These are phyloP conservation scores for Zeus faber DNA, from an alignment of 2,113 vertebrate species.

Conservation along the genomic window DNA sequence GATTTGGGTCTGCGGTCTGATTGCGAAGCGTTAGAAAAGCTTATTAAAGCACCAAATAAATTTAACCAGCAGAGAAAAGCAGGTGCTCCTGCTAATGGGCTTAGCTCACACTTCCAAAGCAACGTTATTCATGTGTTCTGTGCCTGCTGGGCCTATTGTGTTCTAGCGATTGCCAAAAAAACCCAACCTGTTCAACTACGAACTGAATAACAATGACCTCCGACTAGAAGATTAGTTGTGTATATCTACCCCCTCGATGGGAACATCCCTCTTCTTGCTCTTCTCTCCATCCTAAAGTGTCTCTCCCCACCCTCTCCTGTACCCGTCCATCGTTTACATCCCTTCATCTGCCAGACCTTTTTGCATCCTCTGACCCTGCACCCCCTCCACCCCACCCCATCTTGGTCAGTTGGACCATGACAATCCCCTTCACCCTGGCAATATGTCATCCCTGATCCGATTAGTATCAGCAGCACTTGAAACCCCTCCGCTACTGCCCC, in stretches of 20 bases:
- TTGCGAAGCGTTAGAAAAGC: conserved; percentile 63
- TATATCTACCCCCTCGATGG: not conserved
- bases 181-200: not conserved
- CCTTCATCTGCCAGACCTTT: conserved; percentile 4
- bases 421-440: conserved; percentile 83
- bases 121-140: conserved; percentile 48
- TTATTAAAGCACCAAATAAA: conserved; percentile 64
- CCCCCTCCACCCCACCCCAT: conserved; percentile 27
- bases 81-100: conserved; percentile 65
- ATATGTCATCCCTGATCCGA: conserved; percentile 86
- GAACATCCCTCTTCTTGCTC: conserved; percentile 3
- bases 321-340: not conserved
- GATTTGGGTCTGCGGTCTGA: conserved; percentile 37
- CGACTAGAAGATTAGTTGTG: not conserved
- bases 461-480: conserved; percentile 89
- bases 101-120: conserved; percentile 54
- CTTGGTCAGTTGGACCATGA: conserved; percentile 69
- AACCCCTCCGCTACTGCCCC: conserved; percentile 61
- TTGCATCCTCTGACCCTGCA: conserved; percentile 26
- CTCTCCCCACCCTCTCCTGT: not conserved
- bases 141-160: not conserved
- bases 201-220: not conserved
- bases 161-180: not conserved
- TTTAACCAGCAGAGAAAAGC: conserved; percentile 61
- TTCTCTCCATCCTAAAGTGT: not conserved